These are phyloP conservation scores for Pachypeltis micranthus DNA, from an alignment of 1,140 invertebrate species.

Conservation along the genomic window DNA sequence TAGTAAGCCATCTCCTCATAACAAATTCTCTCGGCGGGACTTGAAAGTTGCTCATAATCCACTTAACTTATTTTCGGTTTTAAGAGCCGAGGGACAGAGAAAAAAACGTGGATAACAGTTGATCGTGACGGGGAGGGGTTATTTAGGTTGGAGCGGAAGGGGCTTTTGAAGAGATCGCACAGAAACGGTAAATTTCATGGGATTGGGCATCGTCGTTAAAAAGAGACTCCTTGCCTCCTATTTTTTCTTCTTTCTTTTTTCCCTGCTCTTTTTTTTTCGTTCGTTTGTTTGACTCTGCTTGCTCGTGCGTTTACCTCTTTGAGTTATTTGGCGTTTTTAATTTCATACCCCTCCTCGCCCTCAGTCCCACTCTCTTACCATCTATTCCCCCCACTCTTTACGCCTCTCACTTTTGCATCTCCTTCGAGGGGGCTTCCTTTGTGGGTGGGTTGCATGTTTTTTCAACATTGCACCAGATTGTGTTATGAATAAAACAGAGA, in stretches of 20 bases:
- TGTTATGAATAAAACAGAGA: too few relatives aligned
- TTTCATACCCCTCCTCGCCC: constrained; percentile 1
- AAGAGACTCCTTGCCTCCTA: too few relatives aligned
- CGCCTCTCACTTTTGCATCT: too few relatives aligned
- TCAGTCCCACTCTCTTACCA: neutral
- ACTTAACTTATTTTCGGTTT: constrained; percentile 10
- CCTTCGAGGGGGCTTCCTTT: too few relatives aligned
- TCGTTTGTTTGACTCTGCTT: constrained; percentile 2
- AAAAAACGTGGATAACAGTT: too few relatives aligned
- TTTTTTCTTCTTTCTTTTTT: neutral
- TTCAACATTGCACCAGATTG: too few relatives aligned
- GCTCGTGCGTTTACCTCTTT: constrained; percentile 16
- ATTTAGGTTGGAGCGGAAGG: too few relatives aligned
- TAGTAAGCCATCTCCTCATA: neutral
- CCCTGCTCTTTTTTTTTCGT: constrained; percentile 12
- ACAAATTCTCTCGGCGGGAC: constrained; percentile 14
- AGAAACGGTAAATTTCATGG: too few relatives aligned
- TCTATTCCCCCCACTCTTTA: too few relatives aligned
- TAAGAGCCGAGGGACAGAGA: neutral
- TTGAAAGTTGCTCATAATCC: constrained; percentile 11
- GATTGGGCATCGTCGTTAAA: neutral
- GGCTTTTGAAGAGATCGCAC: neutral
- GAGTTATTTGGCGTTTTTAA: constrained; percentile 15
- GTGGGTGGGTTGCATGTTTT: too few relatives aligned
- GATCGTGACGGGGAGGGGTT: too few relatives aligned